Base-by-base conservation (phyloP, 2,888 invertebrate genomes). In the Aporophyla lueneburgensis region DNA sequence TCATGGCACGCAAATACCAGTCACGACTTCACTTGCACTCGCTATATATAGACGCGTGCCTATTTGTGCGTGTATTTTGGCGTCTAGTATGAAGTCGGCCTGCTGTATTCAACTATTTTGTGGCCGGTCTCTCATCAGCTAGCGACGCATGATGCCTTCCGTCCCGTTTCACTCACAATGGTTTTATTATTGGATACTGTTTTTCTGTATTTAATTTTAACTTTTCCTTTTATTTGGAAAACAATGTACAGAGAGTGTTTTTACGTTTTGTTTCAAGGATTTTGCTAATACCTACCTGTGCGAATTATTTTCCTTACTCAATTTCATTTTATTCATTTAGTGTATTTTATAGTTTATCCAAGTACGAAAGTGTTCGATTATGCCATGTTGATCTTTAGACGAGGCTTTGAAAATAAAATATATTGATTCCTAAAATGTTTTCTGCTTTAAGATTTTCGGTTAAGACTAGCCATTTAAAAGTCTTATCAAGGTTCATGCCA, bases 111-210 rank as follows among this genome's bases (percentile, higher is more conserved):
- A 46, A 21, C 4, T 53, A 19, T 14, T 24, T 21, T 1, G 33
- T 61, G n/a, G 7, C 12, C 51, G 12, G 46, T 12, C 43, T 51
- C 24, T 61, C 43, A 56, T 78, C 56, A 51, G 40, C 49, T 21
- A 71, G 27, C 71, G 59, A 76, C 40, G 58, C 54, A 51, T 75
- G 62, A 65, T 51, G 19, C 21, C 14, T 81, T 58, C 49, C 68
- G 16, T 51, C 43, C 53, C 46, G 65, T 54, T 81, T 58, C 46
- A 76, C 59, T 40, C 19, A 58, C 56, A 77, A 70, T 66, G 70
- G 51, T 75, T 70, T 65, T 51, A 49, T 71, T 69, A 72, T 72
- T 54, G 16, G 2, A 66, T 53, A 59, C 54, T 62, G 40, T 40
- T 72, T 69, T 49, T 49, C 21, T 53, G 12, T 54, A 40, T 66